Conservation (phyloP, 2,797 vertebrate species). For the Sebastes variabilis region DNA sequence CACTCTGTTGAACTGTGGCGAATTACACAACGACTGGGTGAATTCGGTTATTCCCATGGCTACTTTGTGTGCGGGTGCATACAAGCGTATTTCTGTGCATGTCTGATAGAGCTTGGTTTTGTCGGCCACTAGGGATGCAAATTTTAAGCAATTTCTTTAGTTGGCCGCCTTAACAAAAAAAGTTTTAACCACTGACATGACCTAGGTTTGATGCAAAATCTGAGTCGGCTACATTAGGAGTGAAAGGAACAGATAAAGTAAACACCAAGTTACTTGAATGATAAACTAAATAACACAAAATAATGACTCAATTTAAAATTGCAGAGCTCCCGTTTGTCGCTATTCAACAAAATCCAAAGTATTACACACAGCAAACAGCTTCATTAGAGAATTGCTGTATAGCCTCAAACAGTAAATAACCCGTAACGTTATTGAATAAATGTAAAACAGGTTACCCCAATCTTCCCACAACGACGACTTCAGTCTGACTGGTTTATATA, state of each 20-base stretch:
- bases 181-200: neutral
- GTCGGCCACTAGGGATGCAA: neutral
- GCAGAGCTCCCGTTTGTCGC: neutral
- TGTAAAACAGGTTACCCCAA: too few species aligned
- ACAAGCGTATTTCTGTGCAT: neutral
- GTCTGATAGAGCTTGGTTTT: neutral
- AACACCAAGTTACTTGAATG: neutral
- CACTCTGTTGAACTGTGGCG: slow-evolving; percentile 30
- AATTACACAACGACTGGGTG: slow-evolving; percentile 19
- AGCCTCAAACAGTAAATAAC: neutral
- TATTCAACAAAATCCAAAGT: too few species aligned
- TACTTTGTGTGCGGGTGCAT: neutral
- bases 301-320: neutral
- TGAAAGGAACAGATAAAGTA: neutral
- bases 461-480: neutral
- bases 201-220: neutral
- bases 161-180: neutral
- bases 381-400: neutral
- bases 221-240: neutral
- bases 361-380: neutral
- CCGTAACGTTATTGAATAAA: neutral
- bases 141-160: neutral
- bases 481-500: neutral
- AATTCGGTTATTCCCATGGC: slow-evolving; percentile 9
- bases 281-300: neutral